Base-by-base conservation (phyloP, 2,888 invertebrate species). In the Pherbina coryleti region DNA sequence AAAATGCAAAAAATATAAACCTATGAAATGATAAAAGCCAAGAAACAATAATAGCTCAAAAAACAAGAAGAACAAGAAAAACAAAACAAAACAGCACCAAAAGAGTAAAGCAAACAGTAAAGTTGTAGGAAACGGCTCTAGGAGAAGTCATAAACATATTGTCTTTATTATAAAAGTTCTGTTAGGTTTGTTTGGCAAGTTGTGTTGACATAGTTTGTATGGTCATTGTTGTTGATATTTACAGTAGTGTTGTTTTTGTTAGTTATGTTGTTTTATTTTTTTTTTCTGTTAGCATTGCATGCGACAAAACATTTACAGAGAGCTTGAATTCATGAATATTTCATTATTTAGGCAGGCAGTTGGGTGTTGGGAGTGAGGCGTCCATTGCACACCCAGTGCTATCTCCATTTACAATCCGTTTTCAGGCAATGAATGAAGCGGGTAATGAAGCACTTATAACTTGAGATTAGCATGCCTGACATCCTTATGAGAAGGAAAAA, bases 191-290 rank as follows among this genome's bases (percentile, higher is more conserved):
- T 64, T 28, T 28, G 64, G 14, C 51, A 22, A 69, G 51, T 28
- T 28, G 4, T 69, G 67, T 67, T 67, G 51, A 69, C 69, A 49
- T 25, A 69, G 49, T 69, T 49, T 49, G 19, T 22, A 22, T 55
- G 19, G 55, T 37, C 44, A 22, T 62, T 66, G 37, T 66, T 66
- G 64, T 66, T 34, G 64, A 19, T n/a, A 44, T n/a, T 31, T n/a
- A 31, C n/a, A 5, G 37, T 17, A 37, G n/a, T 31, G n/a, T 34
- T 66, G 34, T 1, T 64, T n/a, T 64, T 25, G 34, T 64, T 66
- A n/a, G 31, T 64, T 11, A 31, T 31, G 64, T 64, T 53, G n/a
- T 55, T 55, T n/a, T 55, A 2, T 7, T 55, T 19, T 19, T 55
- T 55, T 1, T 55, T 8, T 22, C 19, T 19, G 55, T 55, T 3